These are phyloP conservation scores for Gadus chalcogrammus DNA, from an alignment of 2,113 vertebrate genomes.

Conservation along the genomic window DNA sequence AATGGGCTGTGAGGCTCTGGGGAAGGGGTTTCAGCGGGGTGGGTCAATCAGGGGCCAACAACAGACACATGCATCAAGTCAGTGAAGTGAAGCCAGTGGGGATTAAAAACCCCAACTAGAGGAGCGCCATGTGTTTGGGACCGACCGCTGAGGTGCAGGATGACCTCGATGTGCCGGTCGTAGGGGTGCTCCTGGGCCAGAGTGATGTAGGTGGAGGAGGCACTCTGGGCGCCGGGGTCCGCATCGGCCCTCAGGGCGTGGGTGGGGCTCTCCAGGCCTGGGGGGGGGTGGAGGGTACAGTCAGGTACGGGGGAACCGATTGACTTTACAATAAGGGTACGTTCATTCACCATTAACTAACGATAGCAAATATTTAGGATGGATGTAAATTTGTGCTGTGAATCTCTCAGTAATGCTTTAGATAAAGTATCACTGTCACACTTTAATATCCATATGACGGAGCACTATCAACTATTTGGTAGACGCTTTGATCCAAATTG, in stretches of 20 bases:
- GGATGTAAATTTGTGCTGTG: too few species aligned
- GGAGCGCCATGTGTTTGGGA: constrained; percentile 57
- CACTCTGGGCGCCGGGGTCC: constrained; percentile 87
- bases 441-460: too few species aligned
- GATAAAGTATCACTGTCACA: too few species aligned
- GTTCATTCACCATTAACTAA: too few species aligned
- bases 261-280: constrained; percentile 92
- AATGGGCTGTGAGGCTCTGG: constrained; percentile 89
- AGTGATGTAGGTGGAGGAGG: constrained; percentile 87
- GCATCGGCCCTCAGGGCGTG: constrained; percentile 89
- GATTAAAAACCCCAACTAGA: not conserved
- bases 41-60: not conserved
- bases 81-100: not conserved
- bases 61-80: not conserved
- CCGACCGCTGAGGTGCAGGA: constrained; percentile 93
- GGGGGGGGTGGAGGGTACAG: not conserved
- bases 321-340: too few species aligned
- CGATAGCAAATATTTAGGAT: too few species aligned
- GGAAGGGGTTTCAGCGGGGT: not conserved
- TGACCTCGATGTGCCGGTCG: constrained; percentile 87
- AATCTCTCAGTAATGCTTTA: too few species aligned
- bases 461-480: too few species aligned
- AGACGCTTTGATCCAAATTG: too few species aligned
- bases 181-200: constrained; percentile 87
- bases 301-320: too few species aligned